Conservation (phyloP, 2,888 invertebrate species). For the Tenthredo scrophulariae region DNA sequence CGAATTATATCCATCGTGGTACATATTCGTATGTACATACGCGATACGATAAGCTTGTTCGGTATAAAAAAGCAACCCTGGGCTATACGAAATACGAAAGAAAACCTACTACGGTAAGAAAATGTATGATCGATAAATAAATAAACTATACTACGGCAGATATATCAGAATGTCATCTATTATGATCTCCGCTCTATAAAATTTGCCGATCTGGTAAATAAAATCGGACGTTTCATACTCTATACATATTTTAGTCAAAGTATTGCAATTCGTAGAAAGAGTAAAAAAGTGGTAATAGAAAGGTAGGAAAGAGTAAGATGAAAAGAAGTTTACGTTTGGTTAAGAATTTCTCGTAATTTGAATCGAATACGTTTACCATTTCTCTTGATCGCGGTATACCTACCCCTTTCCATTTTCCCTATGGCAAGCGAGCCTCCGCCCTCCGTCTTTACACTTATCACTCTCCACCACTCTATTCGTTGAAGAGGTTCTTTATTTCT, state of each 20-base stretch:
- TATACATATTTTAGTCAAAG: neutral
- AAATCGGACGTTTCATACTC: neutral
- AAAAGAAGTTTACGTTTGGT: neutral
- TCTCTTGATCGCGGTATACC: neutral
- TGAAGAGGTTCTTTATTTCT: neutral
- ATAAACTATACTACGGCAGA: neutral
- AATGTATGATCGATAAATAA: neutral
- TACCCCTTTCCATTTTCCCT: neutral
- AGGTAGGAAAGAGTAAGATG: neutral
- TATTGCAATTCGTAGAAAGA: neutral
- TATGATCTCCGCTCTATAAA: neutral
- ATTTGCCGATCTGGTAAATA: neutral
- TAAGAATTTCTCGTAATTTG: neutral
- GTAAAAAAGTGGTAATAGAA: too few relatives aligned
- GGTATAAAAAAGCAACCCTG: neutral
- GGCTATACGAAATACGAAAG: neutral
- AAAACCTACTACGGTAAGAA: neutral
- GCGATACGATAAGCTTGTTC: neutral
- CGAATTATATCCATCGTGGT: neutral
- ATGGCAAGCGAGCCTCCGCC: neutral
- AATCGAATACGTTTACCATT: conserved; percentile 11
- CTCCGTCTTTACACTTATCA: conserved; percentile 15
- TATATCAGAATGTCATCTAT: neutral
- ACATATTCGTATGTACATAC: neutral
- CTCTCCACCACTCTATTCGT: conserved; percentile 13